phyloP scores from a whole-genome alignment of 2,113 vertebrate species.

The Chamaea fasciata region DNA sequence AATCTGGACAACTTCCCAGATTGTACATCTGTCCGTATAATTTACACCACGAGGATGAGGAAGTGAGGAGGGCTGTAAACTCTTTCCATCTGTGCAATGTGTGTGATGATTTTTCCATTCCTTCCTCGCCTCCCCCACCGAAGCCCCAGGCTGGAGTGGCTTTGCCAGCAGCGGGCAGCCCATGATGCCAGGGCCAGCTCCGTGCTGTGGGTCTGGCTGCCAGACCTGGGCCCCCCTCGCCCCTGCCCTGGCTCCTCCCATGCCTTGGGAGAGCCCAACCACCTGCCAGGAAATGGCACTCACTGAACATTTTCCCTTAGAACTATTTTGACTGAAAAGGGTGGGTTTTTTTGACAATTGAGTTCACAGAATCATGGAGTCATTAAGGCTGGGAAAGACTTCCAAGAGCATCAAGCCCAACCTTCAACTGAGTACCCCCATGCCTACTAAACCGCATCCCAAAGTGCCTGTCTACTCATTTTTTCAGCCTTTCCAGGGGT shows the following conservation, averaged over 20 bases:
- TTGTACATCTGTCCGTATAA: conserved; percentile 63
- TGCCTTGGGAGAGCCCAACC: background rate
- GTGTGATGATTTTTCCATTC: conserved; percentile 61
- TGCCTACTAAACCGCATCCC: background rate
- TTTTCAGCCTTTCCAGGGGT: background rate
- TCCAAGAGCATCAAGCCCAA: background rate
- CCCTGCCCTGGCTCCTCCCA: background rate
- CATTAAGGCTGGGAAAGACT: background rate
- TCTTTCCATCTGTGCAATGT: conserved; percentile 65
- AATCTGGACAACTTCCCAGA: conserved; percentile 58
- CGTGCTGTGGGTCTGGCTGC: background rate
- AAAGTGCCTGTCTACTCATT: background rate
- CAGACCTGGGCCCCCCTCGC: background rate
- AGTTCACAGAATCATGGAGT: background rate
- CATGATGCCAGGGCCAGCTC: background rate
- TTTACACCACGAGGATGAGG: conserved; percentile 62
- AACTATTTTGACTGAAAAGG: background rate
- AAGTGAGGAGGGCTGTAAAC: conserved; percentile 64
- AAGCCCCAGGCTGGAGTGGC: background rate
- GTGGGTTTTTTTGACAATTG: background rate
- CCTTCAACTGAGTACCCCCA: background rate
- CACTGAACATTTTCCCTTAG: background rate
- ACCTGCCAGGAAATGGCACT: background rate
- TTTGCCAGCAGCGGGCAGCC: conserved; percentile 9
- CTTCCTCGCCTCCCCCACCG: background rate